These are phyloP conservation scores for Anabacerthia variegaticeps DNA, from an alignment of 2,797 vertebrate genomes.

Conservation along the genomic window DNA sequence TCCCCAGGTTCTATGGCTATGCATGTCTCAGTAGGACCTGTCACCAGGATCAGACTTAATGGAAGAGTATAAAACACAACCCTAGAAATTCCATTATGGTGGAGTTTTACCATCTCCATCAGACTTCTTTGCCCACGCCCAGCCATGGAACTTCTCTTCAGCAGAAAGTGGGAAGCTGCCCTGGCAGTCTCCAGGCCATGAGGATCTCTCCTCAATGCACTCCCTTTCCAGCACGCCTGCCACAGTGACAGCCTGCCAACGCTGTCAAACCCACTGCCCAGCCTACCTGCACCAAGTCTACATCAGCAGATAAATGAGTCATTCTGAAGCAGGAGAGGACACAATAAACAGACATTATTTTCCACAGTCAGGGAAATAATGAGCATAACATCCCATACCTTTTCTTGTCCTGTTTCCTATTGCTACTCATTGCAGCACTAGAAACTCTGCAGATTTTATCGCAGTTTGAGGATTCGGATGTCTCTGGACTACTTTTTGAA, in stretches of 20 bases:
- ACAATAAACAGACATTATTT: neutral
- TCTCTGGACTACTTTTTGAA: neutral
- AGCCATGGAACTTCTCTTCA: neutral
- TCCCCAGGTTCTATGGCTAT: neutral
- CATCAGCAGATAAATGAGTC: slow-evolving; percentile 2
- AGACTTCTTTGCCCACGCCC: neutral
- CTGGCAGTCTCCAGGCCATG: neutral
- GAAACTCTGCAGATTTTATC: neutral
- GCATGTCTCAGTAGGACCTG: neutral
- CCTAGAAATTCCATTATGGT: neutral
- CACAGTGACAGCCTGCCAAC: neutral
- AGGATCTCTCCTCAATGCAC: neutral
- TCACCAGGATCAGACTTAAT: neutral
- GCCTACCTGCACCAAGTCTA: neutral
- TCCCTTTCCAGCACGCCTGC: neutral
- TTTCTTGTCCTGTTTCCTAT: neutral
- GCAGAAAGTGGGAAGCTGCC: neutral
- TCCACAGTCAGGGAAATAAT: neutral
- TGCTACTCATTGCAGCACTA: neutral
- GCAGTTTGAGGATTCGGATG: neutral
- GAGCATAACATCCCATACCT: neutral
- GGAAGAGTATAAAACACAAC: neutral
- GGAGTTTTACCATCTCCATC: neutral
- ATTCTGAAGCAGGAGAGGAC: neutral
- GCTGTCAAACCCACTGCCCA: neutral